Percentiles rank a stretch among this genome's conserved stretches.
Conservation (phyloP, 1,140 invertebrate species). For the Anastrepha obliqua region DNA sequence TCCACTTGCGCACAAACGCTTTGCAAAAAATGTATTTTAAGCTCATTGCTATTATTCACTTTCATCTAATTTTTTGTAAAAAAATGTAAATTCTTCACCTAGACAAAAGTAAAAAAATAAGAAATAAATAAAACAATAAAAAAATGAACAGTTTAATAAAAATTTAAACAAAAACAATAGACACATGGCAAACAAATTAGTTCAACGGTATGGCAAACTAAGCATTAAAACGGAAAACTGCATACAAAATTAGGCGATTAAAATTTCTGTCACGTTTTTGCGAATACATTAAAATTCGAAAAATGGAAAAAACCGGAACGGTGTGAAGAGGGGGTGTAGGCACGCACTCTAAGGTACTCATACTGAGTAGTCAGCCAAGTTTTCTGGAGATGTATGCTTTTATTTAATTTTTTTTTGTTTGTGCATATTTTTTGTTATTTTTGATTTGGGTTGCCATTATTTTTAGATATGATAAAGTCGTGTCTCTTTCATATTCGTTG, state of each 20-base stretch:
- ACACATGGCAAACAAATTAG: constrained; percentile 16
- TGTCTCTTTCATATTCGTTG: not conserved
- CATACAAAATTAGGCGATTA: constrained; percentile 17
- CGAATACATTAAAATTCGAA: constrained; percentile 34
- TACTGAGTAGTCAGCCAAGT: not conserved
- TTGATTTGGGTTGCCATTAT: not conserved
- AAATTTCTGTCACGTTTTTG: constrained; percentile 30
- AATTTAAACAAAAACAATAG: not conserved
- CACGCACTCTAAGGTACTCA: not conserved
- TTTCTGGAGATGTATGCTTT: constrained; percentile 3
- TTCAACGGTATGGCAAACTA: not conserved
- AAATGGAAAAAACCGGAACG: not conserved
- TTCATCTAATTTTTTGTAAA: constrained; percentile 25
- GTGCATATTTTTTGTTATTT: not conserved
- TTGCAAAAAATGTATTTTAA: not conserved
- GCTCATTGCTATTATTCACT: constrained; percentile 14
- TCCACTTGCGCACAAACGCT: not conserved
- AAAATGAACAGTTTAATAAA: constrained; percentile 21
- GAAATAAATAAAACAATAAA: not conserved
- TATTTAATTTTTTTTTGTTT: constrained; percentile 1
- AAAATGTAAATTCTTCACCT: not conserved
- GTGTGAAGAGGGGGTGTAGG: not conserved
- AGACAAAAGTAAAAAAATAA: not conserved
- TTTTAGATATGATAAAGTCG: constrained; percentile 22
- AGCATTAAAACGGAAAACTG: constrained; percentile 14